Conservation (phyloP, 2,888 invertebrate genomes). For the Perithous albicinctus region DNA sequence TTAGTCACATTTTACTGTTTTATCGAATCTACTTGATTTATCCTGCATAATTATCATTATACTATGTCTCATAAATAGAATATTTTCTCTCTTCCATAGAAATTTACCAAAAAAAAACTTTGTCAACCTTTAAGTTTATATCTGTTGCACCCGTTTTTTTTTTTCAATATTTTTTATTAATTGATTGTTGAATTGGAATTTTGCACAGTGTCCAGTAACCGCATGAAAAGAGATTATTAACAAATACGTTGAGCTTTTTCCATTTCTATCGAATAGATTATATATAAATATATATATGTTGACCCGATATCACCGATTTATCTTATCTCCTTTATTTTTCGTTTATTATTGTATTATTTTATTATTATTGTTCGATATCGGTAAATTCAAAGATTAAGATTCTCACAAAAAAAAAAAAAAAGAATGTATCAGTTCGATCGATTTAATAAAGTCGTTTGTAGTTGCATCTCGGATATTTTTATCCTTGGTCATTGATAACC, state of each 20-base stretch:
- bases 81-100: slow-evolving; percentile 24
- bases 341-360: not conserved
- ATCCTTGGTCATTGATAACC: slow-evolving; percentile 23
- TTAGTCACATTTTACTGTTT: not conserved
- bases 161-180: slow-evolving; percentile 72
- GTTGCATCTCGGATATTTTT: not conserved
- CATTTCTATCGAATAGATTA: not conserved
- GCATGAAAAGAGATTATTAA: slow-evolving; percentile 77
- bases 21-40: not conserved
- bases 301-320: slow-evolving; percentile 1
- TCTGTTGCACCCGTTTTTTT: slow-evolving; percentile 79
- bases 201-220: slow-evolving; percentile 82
- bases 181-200: slow-evolving; percentile 80
- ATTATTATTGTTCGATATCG: not conserved
- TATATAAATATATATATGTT: not conserved
- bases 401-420: not conserved
- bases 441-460: not conserved
- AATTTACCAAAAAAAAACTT: slow-evolving; percentile 16
- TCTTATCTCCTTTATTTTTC: not conserved
- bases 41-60: not conserved
- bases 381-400: not conserved
- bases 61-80: not conserved
- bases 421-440: slow-evolving; percentile 23
- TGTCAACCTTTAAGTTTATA: slow-evolving; percentile 49
- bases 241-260: slow-evolving; percentile 54